Conservation (phyloP, 1,140 invertebrate genomes). For the Zaprionus inermis region DNA sequence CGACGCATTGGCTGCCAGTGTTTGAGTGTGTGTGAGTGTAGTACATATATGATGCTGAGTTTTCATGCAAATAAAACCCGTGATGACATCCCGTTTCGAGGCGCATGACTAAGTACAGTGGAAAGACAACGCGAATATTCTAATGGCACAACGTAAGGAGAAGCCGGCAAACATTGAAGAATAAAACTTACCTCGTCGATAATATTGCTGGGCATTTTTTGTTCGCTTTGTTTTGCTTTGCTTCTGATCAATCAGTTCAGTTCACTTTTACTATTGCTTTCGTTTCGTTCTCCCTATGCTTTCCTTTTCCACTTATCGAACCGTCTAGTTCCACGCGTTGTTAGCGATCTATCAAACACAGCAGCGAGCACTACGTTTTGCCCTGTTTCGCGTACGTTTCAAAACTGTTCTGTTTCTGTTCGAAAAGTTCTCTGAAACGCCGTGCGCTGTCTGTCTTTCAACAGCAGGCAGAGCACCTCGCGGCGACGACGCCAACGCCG, state of each 20-base stretch:
- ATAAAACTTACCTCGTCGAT: constrained; percentile 75
- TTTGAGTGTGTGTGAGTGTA: constrained; percentile 25
- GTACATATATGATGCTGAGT: constrained; percentile 30
- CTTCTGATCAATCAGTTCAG: constrained; percentile 45
- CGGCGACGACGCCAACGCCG: background rate
- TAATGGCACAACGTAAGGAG: background rate
- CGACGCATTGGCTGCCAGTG: constrained; percentile 52
- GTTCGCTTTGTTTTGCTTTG: constrained; percentile 16
- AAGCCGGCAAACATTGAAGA: background rate
- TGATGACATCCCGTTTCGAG: constrained; percentile 47
- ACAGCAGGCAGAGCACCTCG: constrained; percentile 15
- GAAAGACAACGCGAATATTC: background rate
- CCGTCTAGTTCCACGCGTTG: constrained; percentile 17
- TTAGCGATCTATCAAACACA: constrained; percentile 5
- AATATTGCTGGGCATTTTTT: constrained; percentile 79
- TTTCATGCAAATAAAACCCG: constrained; percentile 28
- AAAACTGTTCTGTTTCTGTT: constrained; percentile 68
- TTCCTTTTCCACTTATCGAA: constrained; percentile 25
- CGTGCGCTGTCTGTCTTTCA: constrained; percentile 5
- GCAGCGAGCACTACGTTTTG: constrained; percentile 39
- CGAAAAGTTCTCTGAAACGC: constrained; percentile 59
- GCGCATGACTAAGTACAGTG: constrained; percentile 57
- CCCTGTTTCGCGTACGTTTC: constrained; percentile 70
- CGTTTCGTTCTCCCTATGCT: constrained; percentile 9
- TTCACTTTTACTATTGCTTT: constrained; percentile 39